A percentile compares a stretch with the other conserved stretches of the same genome.
These are phyloP conservation scores for Amblyteles armatorius DNA, from an alignment of 2,888 invertebrate species.

Conservation along the genomic window DNA sequence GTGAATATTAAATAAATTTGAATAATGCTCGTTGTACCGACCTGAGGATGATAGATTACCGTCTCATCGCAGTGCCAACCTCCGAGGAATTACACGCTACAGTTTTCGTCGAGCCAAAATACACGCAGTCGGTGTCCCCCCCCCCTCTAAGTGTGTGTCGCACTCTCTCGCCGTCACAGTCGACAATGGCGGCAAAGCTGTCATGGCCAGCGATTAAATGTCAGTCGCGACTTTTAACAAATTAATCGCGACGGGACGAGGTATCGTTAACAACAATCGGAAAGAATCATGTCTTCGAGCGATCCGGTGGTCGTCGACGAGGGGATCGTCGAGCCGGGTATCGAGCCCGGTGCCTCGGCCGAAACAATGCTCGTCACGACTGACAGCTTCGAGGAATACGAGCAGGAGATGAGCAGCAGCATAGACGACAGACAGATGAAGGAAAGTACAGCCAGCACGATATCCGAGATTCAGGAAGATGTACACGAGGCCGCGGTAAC, in stretches of 20 bases:
- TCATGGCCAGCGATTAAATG: constrained; percentile 70
- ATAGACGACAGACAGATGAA: constrained; percentile 87
- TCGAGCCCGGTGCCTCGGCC: constrained; percentile 87
- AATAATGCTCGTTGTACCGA: not conserved
- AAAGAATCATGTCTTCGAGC: constrained; percentile 76
- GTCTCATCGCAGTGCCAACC: not conserved
- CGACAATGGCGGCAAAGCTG: constrained; percentile 72
- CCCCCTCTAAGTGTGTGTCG: not conserved
- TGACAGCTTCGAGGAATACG: constrained; percentile 90
- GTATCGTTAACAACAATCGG: constrained; percentile 14
- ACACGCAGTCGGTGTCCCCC: not conserved
- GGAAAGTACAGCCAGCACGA: constrained; percentile 86
- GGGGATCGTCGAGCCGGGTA: constrained; percentile 80
- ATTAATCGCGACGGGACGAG: constrained; percentile 53
- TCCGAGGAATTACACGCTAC: not conserved
- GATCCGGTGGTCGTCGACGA: constrained; percentile 76
- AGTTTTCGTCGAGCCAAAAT: not conserved
- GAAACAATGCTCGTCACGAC: constrained; percentile 91
- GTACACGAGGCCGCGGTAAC: constrained; percentile 83
- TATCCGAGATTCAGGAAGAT: constrained; percentile 87
- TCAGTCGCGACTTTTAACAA: constrained; percentile 61
- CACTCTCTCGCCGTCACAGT: not conserved
- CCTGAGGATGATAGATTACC: not conserved
- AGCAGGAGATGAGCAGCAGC: constrained; percentile 88
- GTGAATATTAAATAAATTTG: not conserved